Percentiles rank a stretch among this genome's conserved stretches.
Conservation (phyloP, 92 coral and sea anemone genomes). For the Epizoanthus fatuus region DNA sequence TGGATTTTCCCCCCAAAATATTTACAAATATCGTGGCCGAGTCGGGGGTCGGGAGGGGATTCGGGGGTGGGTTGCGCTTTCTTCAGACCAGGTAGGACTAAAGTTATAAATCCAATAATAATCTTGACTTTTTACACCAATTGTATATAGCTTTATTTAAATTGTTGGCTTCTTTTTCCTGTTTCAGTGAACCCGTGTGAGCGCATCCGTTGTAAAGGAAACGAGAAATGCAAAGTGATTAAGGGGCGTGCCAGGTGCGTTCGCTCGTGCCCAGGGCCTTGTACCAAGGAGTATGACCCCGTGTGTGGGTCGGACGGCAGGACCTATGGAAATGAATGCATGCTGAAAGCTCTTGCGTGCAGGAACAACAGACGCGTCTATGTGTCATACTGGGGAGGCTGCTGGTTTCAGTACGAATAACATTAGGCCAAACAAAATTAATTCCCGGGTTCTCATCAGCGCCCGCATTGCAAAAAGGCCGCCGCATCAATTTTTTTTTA, state of each 20-base stretch:
- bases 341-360: background rate
- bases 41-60: too few species aligned
- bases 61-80: too few species aligned
- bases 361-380: background rate
- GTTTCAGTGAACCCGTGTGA: conserved; percentile 1
- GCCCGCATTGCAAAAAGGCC: too few species aligned
- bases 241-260: background rate
- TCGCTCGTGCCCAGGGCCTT: background rate
- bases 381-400: background rate
- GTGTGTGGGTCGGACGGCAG: conserved; percentile 14
- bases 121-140: too few species aligned
- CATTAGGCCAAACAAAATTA: background rate
- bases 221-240: background rate
- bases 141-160: too few species aligned
- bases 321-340: conserved; percentile 5
- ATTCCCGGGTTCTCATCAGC: too few species aligned
- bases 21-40: too few species aligned
- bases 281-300: background rate
- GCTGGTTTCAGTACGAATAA: background rate
- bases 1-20: too few species aligned
- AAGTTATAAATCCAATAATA: too few species aligned
- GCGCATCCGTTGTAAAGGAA: background rate
- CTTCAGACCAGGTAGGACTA: too few species aligned
- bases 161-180: background rate
- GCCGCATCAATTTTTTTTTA: too few species aligned